These are phyloP conservation scores for Cheilosia soror DNA, from an alignment of 2,888 invertebrate species.

Conservation along the genomic window DNA sequence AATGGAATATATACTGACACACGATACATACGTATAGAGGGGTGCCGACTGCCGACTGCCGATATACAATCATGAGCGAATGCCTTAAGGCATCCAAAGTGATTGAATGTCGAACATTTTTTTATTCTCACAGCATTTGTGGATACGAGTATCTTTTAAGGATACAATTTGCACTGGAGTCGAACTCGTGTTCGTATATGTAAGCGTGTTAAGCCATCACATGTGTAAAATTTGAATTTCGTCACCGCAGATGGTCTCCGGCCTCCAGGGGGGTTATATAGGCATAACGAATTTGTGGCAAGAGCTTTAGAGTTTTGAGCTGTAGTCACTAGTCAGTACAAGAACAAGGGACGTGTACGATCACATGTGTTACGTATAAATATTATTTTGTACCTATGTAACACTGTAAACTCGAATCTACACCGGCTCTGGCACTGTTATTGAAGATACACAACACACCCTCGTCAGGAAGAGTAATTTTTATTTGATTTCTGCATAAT, in stretches of 20 bases:
- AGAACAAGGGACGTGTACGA: background rate
- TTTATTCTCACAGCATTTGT: conserved; percentile 9
- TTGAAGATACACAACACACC: background rate
- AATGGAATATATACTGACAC: background rate
- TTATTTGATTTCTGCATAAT: too few species aligned
- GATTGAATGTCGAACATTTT: conserved; percentile 38
- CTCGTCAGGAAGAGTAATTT: conserved; percentile 9
- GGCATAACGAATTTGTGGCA: background rate
- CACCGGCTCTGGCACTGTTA: background rate
- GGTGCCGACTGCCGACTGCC: too few species aligned
- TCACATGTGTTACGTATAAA: conserved; percentile 25
- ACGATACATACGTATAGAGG: too few species aligned
- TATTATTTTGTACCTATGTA: conserved; percentile 15
- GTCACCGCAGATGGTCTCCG: background rate
- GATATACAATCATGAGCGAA: too few species aligned
- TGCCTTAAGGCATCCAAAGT: conserved; percentile 23
- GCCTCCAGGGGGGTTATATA: too few species aligned
- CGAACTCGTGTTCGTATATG: conserved; percentile 19
- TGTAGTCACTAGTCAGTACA: too few species aligned
- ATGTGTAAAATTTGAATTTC: conserved; percentile 46
- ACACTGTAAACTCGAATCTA: conserved; percentile 10
- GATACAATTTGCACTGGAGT: conserved; percentile 16
- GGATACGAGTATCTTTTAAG: background rate
- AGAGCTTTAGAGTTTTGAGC: background rate
- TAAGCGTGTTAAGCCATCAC: conserved; percentile 27